Evolutionary conservation across 2,888 invertebrate genomes (phyloP).

Genomic region (Acleris literana): DNA sequence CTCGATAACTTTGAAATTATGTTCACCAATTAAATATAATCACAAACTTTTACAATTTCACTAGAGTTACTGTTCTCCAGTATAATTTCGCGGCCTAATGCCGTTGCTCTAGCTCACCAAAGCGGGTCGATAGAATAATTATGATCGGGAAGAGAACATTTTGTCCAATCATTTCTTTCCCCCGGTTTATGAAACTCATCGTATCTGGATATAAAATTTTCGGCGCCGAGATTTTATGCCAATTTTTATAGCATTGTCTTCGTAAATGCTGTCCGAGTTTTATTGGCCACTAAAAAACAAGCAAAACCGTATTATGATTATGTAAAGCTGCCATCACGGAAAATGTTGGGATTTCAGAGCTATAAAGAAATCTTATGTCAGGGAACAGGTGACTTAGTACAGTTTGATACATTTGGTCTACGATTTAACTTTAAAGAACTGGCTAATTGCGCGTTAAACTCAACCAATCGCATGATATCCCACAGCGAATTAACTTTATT

Average conservation of each 20-base stretch:
- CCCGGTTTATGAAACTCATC: slow-evolving; percentile 65
- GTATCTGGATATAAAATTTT: slow-evolving; percentile 70
- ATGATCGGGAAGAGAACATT: slow-evolving; percentile 51
- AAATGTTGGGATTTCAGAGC: slow-evolving; percentile 27
- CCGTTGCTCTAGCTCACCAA: background rate
- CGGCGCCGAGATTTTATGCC: slow-evolving; percentile 76
- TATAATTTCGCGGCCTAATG: background rate
- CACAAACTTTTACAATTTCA: too few relatives aligned
- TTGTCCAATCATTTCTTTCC: slow-evolving; percentile 61
- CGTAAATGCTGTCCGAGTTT: slow-evolving; percentile 77
- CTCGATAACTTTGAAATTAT: too few relatives aligned
- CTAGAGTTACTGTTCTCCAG: background rate
- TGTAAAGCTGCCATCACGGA: slow-evolving; percentile 45
- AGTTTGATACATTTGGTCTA: background rate
- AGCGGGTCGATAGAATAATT: slow-evolving; percentile 40
- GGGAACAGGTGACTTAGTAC: slow-evolving; percentile 5
- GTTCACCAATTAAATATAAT: too few relatives aligned
- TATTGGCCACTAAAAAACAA: slow-evolving; percentile 66
- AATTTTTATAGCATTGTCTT: slow-evolving; percentile 79
- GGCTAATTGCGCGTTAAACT: too few relatives aligned
- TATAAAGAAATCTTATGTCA: slow-evolving; percentile 30
- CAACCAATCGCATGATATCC: too few relatives aligned
- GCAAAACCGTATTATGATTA: slow-evolving; percentile 55
- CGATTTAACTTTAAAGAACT: background rate
- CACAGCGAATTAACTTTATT: too few relatives aligned